Percentiles rank a stretch among this genome's conserved stretches.
Evolutionary conservation across 2,113 vertebrate genomes (phyloP).

Genomic region (Cyprichromis sp.): DNA sequence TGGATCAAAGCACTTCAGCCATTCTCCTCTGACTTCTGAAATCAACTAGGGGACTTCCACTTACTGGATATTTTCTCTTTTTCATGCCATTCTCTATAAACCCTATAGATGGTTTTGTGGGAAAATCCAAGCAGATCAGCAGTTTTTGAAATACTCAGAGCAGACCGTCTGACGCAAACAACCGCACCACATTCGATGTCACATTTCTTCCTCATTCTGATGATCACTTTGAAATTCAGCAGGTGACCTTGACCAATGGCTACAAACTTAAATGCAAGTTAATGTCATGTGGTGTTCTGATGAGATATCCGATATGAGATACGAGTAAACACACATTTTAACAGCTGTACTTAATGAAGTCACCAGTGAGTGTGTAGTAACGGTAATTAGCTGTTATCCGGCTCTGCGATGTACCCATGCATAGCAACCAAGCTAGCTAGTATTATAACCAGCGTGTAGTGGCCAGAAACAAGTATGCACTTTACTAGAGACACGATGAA

Average conservation of each 20-base stretch:
- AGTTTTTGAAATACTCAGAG: neutral
- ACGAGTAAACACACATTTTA: neutral
- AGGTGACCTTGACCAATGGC: neutral
- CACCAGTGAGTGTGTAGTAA: neutral
- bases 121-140: neutral
- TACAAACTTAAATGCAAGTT: neutral
- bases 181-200: fast-evolving
- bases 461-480: neutral
- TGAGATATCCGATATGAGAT: neutral
- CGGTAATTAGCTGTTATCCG: neutral
- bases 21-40: neutral
- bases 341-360: neutral
- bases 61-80: neutral
- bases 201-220: neutral
- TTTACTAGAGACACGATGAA: neutral
- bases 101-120: neutral
- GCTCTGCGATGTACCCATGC: neutral
- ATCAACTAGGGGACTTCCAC: neutral
- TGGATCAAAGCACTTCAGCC: neutral
- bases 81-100: neutral
- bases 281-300: neutral
- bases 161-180: neutral
- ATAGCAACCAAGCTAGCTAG: neutral
- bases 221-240: neutral
- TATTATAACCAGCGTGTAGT: neutral